Base-by-base conservation (phyloP, 2,797 vertebrate genomes). In the Siniperca scherzeri region DNA sequence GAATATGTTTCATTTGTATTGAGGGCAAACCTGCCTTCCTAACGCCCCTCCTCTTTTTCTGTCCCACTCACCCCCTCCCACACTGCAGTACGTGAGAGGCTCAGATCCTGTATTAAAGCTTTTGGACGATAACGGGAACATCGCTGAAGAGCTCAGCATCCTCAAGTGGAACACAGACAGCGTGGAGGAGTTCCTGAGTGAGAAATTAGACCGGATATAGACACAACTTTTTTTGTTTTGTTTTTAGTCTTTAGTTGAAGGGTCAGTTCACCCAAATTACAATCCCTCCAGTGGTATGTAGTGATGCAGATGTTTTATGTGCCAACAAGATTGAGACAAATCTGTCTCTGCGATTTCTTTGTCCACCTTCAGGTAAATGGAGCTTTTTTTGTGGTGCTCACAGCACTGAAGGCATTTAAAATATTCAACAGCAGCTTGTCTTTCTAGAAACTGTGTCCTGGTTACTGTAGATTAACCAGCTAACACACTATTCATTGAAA, bases 141-240 rank as follows among this genome's bases (percentile, higher is more conserved):
- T 99, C 57, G 97, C 98, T 85, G 98, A 99, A 90, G 99, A 99
- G 73, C 96, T 99, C 83, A 99, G 98, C 96, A 99, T 99, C 95
- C 97, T 98, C 93, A 99, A 99, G 90, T 99, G 99, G 98, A 99
- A 99, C 94, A 99, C 98, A 1, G 98, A 99, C 94, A 99, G 99
- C 0, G 99, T 99, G 57, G 99, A 99, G 93, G 99, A 99, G 94
- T 99, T 99, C 90, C 94, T 99, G 44, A 97, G 97, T 88, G 99
- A 99, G 93, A 99, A 99, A 88, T 92, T 99, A 84, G 97, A 99
- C 4, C 96, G 96, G 74, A 90, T 99, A 86, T 99, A 99, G 94
- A 91, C 33, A 70, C 25, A 48, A 27, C 11, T 9, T 75, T 40
- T 11, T 19, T 60, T 40, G 7, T 55, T 44, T 52, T 27, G 53